A percentile compares a stretch with the other conserved stretches of the same genome.
phyloP scores from a whole-genome alignment of 2,113 vertebrate species.

The Morone saxatilis region DNA sequence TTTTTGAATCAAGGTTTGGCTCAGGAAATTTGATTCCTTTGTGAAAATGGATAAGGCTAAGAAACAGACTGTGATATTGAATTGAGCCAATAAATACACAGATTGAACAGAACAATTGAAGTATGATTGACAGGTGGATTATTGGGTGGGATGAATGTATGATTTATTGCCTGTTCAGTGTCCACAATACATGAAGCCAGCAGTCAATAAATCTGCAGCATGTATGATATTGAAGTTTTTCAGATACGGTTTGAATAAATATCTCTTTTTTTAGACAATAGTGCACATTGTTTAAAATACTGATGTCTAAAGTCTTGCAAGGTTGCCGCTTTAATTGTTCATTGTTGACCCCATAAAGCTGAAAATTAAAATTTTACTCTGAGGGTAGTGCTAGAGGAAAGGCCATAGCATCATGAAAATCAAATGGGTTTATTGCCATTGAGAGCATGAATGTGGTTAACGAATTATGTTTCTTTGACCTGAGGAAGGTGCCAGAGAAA shows the following conservation, averaged over 20 bases:
- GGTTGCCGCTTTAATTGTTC: slow-evolving; percentile 11
- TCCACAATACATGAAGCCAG: too few species aligned
- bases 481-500: slow-evolving; percentile 13
- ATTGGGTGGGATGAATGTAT: neutral
- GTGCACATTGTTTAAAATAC: slow-evolving; percentile 7
- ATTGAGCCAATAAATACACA: neutral
- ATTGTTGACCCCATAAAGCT: slow-evolving; percentile 16
- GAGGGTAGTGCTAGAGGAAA: slow-evolving; percentile 4
- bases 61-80: neutral
- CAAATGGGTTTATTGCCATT: slow-evolving; percentile 2
- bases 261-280: slow-evolving; percentile 5
- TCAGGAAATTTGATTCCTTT: slow-evolving; percentile 19
- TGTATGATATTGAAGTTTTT: slow-evolving; percentile 1
- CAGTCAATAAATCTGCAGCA: neutral
- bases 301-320: slow-evolving; percentile 2
- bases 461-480: slow-evolving; percentile 18
- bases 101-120: slow-evolving; percentile 5
- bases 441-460: neutral
- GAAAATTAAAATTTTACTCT: neutral
- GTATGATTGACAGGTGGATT: slow-evolving; percentile 19
- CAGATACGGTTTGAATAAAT: slow-evolving; percentile 17
- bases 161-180: neutral
- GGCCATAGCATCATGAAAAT: slow-evolving; percentile 15
- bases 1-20: slow-evolving; percentile 9
- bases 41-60: neutral